Conservation (phyloP, 2,888 invertebrate species). For the Physocephala rufipes region DNA sequence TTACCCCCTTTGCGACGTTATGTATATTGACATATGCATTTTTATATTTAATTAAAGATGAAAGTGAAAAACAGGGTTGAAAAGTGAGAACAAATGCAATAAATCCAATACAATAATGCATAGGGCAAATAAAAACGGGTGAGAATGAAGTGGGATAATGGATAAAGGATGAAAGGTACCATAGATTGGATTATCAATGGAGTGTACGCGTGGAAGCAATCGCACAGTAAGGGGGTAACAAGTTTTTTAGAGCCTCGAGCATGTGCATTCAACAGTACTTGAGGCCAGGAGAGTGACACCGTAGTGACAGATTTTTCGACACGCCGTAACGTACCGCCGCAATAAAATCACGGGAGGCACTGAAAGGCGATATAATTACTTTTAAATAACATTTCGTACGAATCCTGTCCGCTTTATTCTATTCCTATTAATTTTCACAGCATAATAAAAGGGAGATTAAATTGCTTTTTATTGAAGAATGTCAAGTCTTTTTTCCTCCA, state of each 20-base stretch:
- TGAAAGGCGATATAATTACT: background rate
- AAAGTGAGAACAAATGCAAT: background rate
- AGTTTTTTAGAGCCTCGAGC: too few species aligned
- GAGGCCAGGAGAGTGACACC: too few species aligned
- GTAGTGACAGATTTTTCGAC: too few species aligned
- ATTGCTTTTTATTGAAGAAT: conserved; percentile 18
- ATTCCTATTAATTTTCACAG: background rate
- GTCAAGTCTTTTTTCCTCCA: background rate
- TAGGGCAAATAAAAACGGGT: background rate
- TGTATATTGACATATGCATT: conserved; percentile 16
- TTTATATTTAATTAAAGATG: conserved; percentile 17
- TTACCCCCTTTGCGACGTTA: too few species aligned
- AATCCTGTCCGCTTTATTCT: background rate
- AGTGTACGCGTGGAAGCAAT: too few species aligned
- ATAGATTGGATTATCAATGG: too few species aligned
- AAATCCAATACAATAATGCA: background rate
- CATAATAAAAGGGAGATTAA: conserved; percentile 15
- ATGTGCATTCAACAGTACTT: too few species aligned
- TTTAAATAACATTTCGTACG: background rate
- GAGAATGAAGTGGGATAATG: background rate
- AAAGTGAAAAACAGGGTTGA: background rate
- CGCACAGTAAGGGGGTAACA: too few species aligned
- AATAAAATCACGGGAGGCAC: background rate
- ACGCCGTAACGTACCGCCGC: too few species aligned
- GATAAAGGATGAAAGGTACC: background rate